Base-by-base conservation (phyloP, 2,888 invertebrate genomes). In the Aleiodes testaceus region DNA sequence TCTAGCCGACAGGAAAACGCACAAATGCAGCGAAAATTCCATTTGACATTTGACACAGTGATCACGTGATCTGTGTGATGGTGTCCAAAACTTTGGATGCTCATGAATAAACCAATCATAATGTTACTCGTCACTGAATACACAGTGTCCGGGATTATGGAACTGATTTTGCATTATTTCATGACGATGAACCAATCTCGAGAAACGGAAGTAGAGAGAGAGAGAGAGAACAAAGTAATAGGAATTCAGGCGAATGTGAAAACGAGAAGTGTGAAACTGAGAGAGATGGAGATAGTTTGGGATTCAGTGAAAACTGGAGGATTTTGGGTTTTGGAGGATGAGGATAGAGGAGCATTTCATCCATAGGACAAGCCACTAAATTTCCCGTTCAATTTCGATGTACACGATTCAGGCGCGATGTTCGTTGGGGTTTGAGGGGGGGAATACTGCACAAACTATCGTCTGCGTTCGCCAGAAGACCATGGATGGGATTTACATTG, bases 341-440 rank as follows among this genome's bases (percentile, higher is more conserved):
- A 55, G 36, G 64, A 53, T 55, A 55, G n/a, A n/a, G 71, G 44
- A 71, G 47, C 69, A 74, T 69, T 42, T 69, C 66, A 66, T 44
- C 71, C 74, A 72, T 69, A 69, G 78, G 80, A 83, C 82, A 82
- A 80, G 78, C 82, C 84, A 84, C 83, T 84, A 86, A 85, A 86
- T 86, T 85, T 85, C 83, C 85, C 80, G 81, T 85, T 82, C 85
- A 85, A 86, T 86, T 86, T 85, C 78, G 81, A 76, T 79, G 77
- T 82, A 84, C 83, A 84, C 80, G 83, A 79, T 78, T 79, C 78
- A 79, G 77, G 77, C 78, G 45, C 26, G 73, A 75, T 79, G 78
- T 81, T 78, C 77, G 71, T 71, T 22, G 50, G 59, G 64, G 36
- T 14, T 53, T 6, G 67, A 16, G 63, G 36, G 65, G 42, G 63